Base-by-base conservation (phyloP, 2,797 vertebrate genomes). In the Hephaestus fuliginosus region DNA sequence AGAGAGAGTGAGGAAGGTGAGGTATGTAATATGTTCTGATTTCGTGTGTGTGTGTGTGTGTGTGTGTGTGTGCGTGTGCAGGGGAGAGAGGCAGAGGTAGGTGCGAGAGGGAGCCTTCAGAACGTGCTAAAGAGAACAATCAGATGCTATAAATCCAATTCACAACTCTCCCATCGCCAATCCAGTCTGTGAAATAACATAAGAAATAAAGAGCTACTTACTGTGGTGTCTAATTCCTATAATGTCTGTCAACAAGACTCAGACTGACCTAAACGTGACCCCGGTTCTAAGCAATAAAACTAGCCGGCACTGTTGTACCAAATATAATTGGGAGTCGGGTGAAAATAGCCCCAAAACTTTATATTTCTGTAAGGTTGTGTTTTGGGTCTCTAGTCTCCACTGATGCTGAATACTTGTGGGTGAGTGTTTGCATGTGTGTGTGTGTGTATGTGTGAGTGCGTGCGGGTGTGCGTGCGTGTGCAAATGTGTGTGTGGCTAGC, bases 91-190 rank as follows among this genome's bases (percentile, higher is more conserved):
- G 25, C 2, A 82, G 80, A 76, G 44, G 78, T 76, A 84, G 81
- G 86, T 83, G 88, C 62, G 43, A 81, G 75, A 60, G 76, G 61
- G 80, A 74, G 65, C 65, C 66, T 88, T 89, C 57, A 84, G 77
- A 87, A 80, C 84, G 78, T 81, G 86, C 79, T 86, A 90, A 92
- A 88, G 82, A 89, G 84, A 88, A 91, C 78, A 92, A 90, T 88
- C 77, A 76, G 75, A 89, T 68, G 76, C 75, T 85, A 74, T 68
- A 88, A 87, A 93, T 88, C 80, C 77, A 88, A 89, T 90, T 90
- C 90, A 86, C 84, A 82, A 81, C 76, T 83, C 83, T 79, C 65
- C 41, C 43, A 72, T 76, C 30, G 55, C 60, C 61, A 58, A 20
- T 82, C 61, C 60, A 70, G 36, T 51, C 73, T 78, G 75, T 78